Percentiles rank a stretch among this genome's conserved stretches.
Conservation (phyloP, 2,888 invertebrate species). For the Campopleginae sp. region DNA sequence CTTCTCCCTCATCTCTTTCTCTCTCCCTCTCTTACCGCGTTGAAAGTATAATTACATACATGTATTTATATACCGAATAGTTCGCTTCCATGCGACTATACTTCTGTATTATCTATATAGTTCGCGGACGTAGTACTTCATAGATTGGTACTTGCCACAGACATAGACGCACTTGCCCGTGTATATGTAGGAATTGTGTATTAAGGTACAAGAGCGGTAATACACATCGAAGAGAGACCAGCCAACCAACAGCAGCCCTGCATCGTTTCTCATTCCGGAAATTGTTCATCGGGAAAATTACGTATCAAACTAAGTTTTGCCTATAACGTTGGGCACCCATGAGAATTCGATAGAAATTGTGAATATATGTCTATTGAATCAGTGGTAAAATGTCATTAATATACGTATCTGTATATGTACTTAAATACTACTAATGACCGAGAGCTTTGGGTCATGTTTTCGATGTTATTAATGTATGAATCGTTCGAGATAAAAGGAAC, state of each 20-base stretch:
- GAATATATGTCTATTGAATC: slow-evolving; percentile 20
- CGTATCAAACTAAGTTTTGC: slow-evolving; percentile 63
- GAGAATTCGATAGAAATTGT: slow-evolving; percentile 37
- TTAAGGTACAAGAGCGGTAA: slow-evolving; percentile 2
- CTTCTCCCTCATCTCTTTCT: slow-evolving; percentile 29
- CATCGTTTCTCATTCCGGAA: slow-evolving; percentile 64
- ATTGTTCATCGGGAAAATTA: slow-evolving; percentile 67
- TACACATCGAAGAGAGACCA: slow-evolving; percentile 15
- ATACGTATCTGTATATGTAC: neutral
- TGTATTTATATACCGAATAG: slow-evolving; percentile 14
- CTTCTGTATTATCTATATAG: slow-evolving; percentile 37
- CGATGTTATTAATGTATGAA: neutral
- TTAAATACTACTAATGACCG: neutral
- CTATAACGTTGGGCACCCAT: slow-evolving; percentile 2
- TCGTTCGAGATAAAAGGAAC: neutral
- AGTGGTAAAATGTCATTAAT: slow-evolving; percentile 38
- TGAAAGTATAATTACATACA: slow-evolving; percentile 4
- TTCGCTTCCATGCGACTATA: slow-evolving; percentile 34
- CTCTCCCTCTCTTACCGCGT: neutral
- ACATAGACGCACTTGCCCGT: neutral
- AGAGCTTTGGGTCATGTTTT: neutral
- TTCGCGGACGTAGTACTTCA: slow-evolving; percentile 36
- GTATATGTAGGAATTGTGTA: neutral
- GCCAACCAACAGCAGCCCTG: slow-evolving; percentile 53
- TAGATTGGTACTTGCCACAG: slow-evolving; percentile 21